phyloP scores from a whole-genome alignment of 1,140 invertebrate genomes.

The Physella acuta region DNA sequence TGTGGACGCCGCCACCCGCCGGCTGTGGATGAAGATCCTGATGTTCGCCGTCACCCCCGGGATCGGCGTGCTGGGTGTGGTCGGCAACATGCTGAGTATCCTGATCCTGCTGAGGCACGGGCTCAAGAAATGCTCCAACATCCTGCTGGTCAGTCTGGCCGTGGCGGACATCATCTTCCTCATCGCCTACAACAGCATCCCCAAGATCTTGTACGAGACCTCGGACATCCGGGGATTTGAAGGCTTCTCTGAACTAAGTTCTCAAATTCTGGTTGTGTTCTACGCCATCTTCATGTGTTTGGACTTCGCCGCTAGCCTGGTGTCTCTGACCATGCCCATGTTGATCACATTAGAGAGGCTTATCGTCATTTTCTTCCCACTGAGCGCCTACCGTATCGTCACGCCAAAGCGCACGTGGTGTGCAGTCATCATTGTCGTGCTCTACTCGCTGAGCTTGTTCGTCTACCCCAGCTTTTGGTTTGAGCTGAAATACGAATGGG shows the following conservation, averaged over 20 bases:
- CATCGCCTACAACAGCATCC: slow-evolving; percentile 2
- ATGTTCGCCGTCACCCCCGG: slow-evolving; percentile 5
- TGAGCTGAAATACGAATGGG: neutral
- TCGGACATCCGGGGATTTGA: neutral
- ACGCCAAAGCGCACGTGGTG: neutral
- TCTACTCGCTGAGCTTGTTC: neutral
- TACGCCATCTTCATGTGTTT: neutral
- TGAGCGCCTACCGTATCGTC: neutral
- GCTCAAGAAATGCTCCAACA: slow-evolving; percentile 17
- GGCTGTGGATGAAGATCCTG: neutral
- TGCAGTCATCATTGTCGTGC: neutral
- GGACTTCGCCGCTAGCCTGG: neutral
- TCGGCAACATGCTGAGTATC: slow-evolving; percentile 14
- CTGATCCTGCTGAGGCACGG: slow-evolving; percentile 8
- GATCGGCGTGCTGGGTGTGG: neutral
- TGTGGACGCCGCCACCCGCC: neutral
- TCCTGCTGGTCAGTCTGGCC: slow-evolving; percentile 12
- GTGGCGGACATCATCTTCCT: slow-evolving; percentile 8
- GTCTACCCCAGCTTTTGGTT: slow-evolving; percentile 1
- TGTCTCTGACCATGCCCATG: neutral
- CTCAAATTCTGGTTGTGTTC: neutral
- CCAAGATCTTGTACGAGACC: slow-evolving; percentile 11
- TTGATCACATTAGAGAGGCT: slow-evolving; percentile 8
- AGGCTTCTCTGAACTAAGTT: neutral
- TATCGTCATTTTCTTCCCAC: slow-evolving; percentile 14